Percentiles rank a stretch among this genome's conserved stretches.
phyloP scores from a whole-genome alignment of 2,113 vertebrate genomes.

The Rhagologus leucostigma region DNA sequence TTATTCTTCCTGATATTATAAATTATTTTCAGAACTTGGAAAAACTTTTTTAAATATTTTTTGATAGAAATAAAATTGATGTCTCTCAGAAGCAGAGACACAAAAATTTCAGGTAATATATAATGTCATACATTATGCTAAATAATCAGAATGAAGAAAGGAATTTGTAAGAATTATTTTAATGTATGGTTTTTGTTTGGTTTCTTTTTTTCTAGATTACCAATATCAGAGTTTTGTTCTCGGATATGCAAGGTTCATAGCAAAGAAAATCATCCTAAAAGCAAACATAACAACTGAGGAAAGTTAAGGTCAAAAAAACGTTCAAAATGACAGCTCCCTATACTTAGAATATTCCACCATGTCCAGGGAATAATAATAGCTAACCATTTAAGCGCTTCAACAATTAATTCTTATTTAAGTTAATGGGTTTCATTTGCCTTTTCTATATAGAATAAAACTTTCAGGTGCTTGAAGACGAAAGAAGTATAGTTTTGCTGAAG shows the following conservation, averaged over 20 bases:
- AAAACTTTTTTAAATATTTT: background rate
- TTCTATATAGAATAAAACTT: background rate
- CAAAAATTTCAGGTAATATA: background rate
- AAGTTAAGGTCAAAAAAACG: background rate
- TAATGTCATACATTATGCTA: background rate
- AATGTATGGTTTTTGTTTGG: background rate
- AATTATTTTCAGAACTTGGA: background rate
- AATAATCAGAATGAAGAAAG: background rate
- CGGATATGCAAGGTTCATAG: background rate
- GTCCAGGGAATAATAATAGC: background rate
- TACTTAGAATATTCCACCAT: background rate
- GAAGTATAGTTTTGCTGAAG: background rate
- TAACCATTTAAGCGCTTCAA: background rate
- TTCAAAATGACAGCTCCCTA: background rate
- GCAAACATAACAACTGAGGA: background rate
- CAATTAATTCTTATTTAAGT: background rate
- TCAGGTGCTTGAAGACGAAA: background rate
- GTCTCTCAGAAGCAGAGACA: background rate
- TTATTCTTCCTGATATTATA: background rate
- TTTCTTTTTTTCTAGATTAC: background rate
- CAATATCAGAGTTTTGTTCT: background rate
- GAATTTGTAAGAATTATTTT: background rate
- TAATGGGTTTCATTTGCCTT: background rate
- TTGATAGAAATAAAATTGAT: background rate
- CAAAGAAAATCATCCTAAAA: background rate